Base-by-base conservation (phyloP, 2,797 vertebrate genomes). In the Artibeus jamaicensis region DNA sequence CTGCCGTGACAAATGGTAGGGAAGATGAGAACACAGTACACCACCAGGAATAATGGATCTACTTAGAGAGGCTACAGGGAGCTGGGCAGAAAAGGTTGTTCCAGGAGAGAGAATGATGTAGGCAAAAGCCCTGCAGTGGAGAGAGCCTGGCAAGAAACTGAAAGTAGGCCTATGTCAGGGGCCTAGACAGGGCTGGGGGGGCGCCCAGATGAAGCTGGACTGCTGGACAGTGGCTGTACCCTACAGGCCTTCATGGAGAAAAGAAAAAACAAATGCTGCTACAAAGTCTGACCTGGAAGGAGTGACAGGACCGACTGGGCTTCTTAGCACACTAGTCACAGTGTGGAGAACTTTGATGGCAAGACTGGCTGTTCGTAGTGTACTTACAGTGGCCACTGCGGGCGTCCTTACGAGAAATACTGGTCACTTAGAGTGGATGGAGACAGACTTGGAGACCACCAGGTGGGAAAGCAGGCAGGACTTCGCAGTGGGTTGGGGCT, bases 171-270 rank as follows among this genome's bases (percentile, higher is more conserved):
- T 34, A 9, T 0, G 6, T 22, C 16, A 34, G 37, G 67, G 55
- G 22, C 48, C 11, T 0, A 15, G 19, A 44, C 1, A 29, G 7
- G 29, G 19, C 44, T 19, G 0, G 3, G 5, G 7, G 50, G 16
- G 19, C 7, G 44, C 0, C 3, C 6, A 16, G 8, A 26, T 6
- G n/a, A 57, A 21, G 5, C 22, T 26, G 29, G 12, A 1, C 10
- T 26, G 29, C 1, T 1, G 1, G 26, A 42, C 32, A 8, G 14
- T 0, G 19, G 39, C 46, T 73, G 11, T 3, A 18, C 37, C n/a
- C 50, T 32, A 21, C 2, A 34, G 0, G 0, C 9, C 48, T 29
- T 71, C 34, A 3, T 6, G n/a, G 22, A 46, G 6, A 77, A 37
- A 29, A 57, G 14, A 29, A 71, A 87, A 86, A 44, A 29, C 44